These are phyloP conservation scores for Ceraclea dissimilis DNA, from an alignment of 2,888 invertebrate species.

Conservation along the genomic window DNA sequence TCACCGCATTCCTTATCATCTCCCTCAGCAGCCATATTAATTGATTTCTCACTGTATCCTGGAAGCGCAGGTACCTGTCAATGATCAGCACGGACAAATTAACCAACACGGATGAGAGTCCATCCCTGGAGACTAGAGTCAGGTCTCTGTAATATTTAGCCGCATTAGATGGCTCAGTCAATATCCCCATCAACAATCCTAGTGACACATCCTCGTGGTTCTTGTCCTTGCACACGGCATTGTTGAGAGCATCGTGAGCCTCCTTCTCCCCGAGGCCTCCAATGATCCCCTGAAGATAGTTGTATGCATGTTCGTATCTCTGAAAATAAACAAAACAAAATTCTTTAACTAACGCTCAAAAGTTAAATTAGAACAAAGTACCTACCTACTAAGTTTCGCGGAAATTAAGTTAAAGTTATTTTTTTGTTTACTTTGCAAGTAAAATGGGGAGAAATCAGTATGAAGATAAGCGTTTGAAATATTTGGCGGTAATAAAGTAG, in stretches of 20 bases:
- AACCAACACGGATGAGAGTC: slow-evolving; percentile 71
- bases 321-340: slow-evolving; percentile 42
- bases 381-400: too few species aligned
- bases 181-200: slow-evolving; percentile 81
- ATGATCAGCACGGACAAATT: slow-evolving; percentile 78
- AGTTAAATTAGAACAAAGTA: too few species aligned
- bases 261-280: slow-evolving; percentile 87
- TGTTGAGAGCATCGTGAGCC: slow-evolving; percentile 85
- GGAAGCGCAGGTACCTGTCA: slow-evolving; percentile 82
- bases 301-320: slow-evolving; percentile 85
- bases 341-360: too few species aligned
- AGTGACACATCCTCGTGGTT: slow-evolving; percentile 91
- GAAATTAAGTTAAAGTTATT: too few species aligned
- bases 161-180: slow-evolving; percentile 78
- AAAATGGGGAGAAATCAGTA: too few species aligned
- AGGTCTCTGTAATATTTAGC: slow-evolving; percentile 86
- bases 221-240: slow-evolving; percentile 78
- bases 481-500: slow-evolving; percentile 17
- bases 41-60: slow-evolving; percentile 74
- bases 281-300: slow-evolving; percentile 67
- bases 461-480: slow-evolving; percentile 13
- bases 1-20: slow-evolving; percentile 84
- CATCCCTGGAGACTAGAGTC: slow-evolving; percentile 83
- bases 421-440: too few species aligned
- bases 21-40: slow-evolving; percentile 86